A percentile compares a stretch with the other conserved stretches of the same genome.
Conservation (phyloP, 2,888 invertebrate species). For the Ametastegia equiseti region DNA sequence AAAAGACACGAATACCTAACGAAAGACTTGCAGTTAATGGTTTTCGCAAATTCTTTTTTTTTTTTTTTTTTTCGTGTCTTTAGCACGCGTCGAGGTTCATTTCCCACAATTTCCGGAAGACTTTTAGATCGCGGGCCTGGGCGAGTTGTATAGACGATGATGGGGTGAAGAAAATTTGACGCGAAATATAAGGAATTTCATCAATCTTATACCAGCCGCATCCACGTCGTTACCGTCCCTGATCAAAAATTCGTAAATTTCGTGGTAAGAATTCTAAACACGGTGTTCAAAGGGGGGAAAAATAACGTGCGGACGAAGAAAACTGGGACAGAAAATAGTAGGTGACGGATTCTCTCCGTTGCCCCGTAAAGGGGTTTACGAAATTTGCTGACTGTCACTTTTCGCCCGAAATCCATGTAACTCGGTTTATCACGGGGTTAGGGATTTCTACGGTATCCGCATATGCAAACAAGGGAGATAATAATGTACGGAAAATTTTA, state of each 20-base stretch:
- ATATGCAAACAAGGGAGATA: too few relatives aligned
- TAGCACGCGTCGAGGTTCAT: constrained; percentile 10
- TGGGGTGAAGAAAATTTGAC: neutral
- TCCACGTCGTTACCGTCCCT: constrained; percentile 9
- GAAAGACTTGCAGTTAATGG: constrained; percentile 2
- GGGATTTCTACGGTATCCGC: too few relatives aligned
- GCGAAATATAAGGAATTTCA: constrained; percentile 38
- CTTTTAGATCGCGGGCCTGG: constrained; percentile 14
- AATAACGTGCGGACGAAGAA: neutral
- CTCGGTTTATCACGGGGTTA: neutral
- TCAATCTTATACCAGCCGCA: constrained; percentile 32
- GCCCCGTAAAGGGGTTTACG: too few relatives aligned
- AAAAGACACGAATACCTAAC: neutral
- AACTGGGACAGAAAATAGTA: too few relatives aligned
- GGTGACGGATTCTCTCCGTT: neutral
- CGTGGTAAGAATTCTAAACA: constrained; percentile 20
- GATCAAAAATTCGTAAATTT: neutral
- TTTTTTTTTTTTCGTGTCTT: neutral
- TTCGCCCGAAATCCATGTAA: neutral
- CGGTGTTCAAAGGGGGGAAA: neutral
- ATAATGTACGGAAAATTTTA: too few relatives aligned
- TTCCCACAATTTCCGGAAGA: constrained; percentile 41
- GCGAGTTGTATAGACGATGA: neutral
- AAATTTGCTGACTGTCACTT: neutral
- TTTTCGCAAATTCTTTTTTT: neutral